Evolutionary conservation across 2,888 invertebrate species (phyloP).

Genomic region (Pecten maximus): DNA sequence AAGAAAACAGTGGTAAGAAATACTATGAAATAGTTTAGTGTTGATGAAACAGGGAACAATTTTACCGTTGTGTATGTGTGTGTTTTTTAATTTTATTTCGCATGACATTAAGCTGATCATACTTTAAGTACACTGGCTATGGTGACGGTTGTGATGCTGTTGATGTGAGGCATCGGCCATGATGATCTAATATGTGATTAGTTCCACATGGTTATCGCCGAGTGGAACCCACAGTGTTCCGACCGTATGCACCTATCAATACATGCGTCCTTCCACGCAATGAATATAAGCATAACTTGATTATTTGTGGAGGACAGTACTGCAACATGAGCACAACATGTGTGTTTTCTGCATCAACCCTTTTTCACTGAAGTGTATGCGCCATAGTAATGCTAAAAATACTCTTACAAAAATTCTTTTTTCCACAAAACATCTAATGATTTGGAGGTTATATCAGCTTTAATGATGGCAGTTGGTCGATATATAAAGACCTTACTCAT

Average conservation of each 20-base stretch:
- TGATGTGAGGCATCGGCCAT: not conserved
- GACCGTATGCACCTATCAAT: not conserved
- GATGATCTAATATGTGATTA: constrained; percentile 20
- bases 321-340: not conserved
- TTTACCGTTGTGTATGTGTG: no score
- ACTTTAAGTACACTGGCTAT: not conserved
- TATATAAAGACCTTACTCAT: not conserved
- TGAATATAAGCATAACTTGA: constrained; percentile 33
- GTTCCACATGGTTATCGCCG: not conserved
- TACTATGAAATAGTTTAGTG: no score
- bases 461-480: not conserved
- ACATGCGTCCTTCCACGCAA: not conserved
- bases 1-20: no score
- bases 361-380: not conserved
- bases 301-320: not conserved
- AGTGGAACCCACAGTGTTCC: not conserved
- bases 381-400: not conserved
- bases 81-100: no score
- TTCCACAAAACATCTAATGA: constrained; percentile 2
- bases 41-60: no score
- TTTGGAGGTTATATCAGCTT: not conserved
- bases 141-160: constrained; percentile 10
- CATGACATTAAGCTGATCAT: not conserved
- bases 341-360: not conserved
- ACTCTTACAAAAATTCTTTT: constrained; percentile 16